Conservation (phyloP, 2,797 vertebrate genomes). For the Leptodactylus fallax region DNA sequence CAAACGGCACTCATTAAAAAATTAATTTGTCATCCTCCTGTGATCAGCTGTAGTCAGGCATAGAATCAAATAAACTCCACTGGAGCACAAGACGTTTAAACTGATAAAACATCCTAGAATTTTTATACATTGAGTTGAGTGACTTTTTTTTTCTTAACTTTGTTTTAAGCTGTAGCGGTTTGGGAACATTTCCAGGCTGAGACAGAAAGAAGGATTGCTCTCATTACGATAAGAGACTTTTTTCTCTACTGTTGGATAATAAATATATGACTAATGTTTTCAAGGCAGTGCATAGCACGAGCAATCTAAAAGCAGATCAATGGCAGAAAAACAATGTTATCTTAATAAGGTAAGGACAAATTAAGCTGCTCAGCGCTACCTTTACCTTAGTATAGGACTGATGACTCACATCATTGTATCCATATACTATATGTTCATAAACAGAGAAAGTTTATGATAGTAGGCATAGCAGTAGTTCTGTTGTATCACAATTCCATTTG, state of each 20-base stretch:
- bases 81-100: conserved; percentile 72
- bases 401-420: neutral
- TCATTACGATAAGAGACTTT: conserved; percentile 57
- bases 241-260: conserved; percentile 43
- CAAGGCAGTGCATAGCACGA: conserved; percentile 27
- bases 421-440: no score
- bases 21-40: conserved; percentile 79
- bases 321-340: conserved; percentile 53
- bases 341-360: conserved; percentile 45
- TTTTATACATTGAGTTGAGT: conserved; percentile 55
- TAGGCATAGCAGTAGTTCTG: no score
- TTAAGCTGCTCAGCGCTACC: neutral
- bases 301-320: conserved; percentile 38
- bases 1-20: conserved; percentile 76
- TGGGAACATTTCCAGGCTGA: conserved; percentile 53
- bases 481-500: no score
- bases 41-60: conserved; percentile 75
- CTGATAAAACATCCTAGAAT: conserved; percentile 70
- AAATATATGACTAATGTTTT: conserved; percentile 59
- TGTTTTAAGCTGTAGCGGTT: conserved; percentile 35
- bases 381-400: neutral
- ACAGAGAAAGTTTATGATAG: no score
- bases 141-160: conserved; percentile 57
- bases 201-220: conserved; percentile 58
- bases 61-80: conserved; percentile 76